Base-by-base conservation (phyloP, 2,113 vertebrate genomes). In the Cebus imitator region DNA sequence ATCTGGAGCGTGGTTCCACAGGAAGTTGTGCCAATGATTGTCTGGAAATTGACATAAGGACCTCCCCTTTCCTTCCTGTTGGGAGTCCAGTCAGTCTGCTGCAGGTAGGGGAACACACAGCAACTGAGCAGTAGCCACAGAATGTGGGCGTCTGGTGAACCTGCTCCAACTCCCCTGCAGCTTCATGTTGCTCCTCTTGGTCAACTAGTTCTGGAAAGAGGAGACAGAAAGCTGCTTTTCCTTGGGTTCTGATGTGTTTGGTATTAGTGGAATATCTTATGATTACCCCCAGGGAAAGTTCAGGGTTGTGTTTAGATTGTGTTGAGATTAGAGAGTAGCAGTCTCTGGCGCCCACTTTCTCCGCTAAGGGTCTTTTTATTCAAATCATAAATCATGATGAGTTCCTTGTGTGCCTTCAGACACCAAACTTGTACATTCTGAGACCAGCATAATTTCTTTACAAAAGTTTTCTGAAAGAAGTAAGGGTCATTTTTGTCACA, bases 401-500 rank as follows among this genome's bases (percentile, higher is more conserved):
- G n/a, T 30, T n/a, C 35, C 37, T 78, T 85, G 68, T 23, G 45
- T 93, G n/a, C 30, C 32, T 5, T 37, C 37, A 32, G 8, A 83
- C 75, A 64, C 64, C 73, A 83, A 88, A 68, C 27, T 20, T 4
- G 55, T 30, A 66, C 17, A 35, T 85, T 87, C 57, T 73, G 58
- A 81, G 43, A 52, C 48, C 70, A 45, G 72, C 12, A 35, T 73
- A 32, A 57, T 84, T 85, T 76, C 32, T n/a, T 84, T 43, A 61
- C n/a, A 78, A n/a, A 64, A 75, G 48, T 12, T 86, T 97, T 89
- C 82, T 94, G 64, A 96, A 89, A 37, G 68, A 43, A 78, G 9
- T 25, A 35, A 20, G 48, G 23, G n/a, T 84, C 8, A 45, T 82
- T 10, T 88, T 86, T 45, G 68, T 35, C 61, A 52, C 10, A 3